A percentile compares a stretch with the other conserved stretches of the same genome.
phyloP scores from a whole-genome alignment of 2,113 vertebrate species.

The Odocoileus hemionus region DNA sequence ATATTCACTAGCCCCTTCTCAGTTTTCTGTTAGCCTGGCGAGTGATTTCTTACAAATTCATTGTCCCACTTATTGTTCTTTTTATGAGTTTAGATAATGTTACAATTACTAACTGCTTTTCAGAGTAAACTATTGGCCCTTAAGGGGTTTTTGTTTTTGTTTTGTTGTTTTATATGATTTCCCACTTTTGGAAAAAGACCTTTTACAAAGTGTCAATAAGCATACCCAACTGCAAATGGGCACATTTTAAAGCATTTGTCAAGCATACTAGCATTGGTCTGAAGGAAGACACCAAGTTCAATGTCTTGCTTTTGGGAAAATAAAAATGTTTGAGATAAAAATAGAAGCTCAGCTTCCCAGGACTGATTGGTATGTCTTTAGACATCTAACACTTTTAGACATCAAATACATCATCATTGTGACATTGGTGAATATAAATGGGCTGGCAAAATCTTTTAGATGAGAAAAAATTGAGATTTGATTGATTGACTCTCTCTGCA shows the following conservation, averaged over 20 bases:
- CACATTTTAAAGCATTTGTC: not conserved
- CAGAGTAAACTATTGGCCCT: not conserved
- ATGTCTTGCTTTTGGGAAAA: conserved; percentile 27
- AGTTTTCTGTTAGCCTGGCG: not conserved
- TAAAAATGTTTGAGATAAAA: conserved; percentile 32
- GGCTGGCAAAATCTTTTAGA: conserved; percentile 56
- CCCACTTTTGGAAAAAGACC: not conserved
- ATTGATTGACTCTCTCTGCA: conserved; percentile 46
- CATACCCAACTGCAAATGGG: not conserved
- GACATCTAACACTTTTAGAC: conserved; percentile 43
- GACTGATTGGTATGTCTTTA: conserved; percentile 39
- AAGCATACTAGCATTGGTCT: conserved; percentile 20
- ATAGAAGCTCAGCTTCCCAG: conserved; percentile 37
- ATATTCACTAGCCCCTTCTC: not conserved
- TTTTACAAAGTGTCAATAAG: not conserved
- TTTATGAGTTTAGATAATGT: not conserved
- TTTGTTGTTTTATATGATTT: not conserved
- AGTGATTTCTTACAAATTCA: not conserved
- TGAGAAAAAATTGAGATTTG: conserved; percentile 64
- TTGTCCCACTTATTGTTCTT: not conserved
- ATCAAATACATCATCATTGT: conserved; percentile 56
- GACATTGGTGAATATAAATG: conserved; percentile 62
- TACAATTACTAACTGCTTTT: not conserved
- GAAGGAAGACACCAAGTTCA: conserved; percentile 28
- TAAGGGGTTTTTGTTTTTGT: not conserved